A percentile compares a stretch with the other conserved stretches of the same genome.
These are phyloP conservation scores for Coregonus clupeaformis DNA, from an alignment of 2,113 vertebrate genomes.

Conservation along the genomic window DNA sequence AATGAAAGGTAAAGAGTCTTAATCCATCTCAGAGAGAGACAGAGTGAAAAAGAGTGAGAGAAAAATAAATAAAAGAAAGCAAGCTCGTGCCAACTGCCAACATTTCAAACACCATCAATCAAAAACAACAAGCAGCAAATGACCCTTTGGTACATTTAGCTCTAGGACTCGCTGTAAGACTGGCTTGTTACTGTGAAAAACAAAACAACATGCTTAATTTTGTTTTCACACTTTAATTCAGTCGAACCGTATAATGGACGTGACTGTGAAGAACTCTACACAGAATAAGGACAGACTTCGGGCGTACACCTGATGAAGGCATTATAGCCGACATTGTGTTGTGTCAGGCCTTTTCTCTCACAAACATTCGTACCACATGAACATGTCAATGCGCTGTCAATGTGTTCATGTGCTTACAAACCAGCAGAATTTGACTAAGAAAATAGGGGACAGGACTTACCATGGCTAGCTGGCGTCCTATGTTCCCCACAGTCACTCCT, in stretches of 20 bases:
- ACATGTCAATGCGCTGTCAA: not conserved
- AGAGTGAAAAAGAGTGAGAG: too few relatives aligned
- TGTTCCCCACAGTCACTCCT: conserved; percentile 96
- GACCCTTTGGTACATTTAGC: conserved; percentile 63
- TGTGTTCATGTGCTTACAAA: not conserved
- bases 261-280: conserved; percentile 56
- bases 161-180: conserved; percentile 58
- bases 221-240: conserved; percentile 67
- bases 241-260: conserved; percentile 64
- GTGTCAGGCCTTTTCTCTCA: too few relatives aligned
- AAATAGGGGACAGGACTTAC: conserved; percentile 61
- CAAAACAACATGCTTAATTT: conserved; percentile 67
- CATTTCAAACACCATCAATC: conserved; percentile 58
- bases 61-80: conserved; percentile 26
- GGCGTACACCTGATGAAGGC: conserved; percentile 60
- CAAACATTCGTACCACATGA: not conserved
- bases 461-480: conserved; percentile 96
- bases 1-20: not conserved
- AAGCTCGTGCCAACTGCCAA: conserved; percentile 53
- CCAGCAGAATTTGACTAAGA: not conserved
- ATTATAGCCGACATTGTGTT: not conserved
- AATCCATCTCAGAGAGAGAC: not conserved
- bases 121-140: conserved; percentile 63
- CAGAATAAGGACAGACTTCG: conserved; percentile 67
- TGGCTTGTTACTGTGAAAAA: conserved; percentile 61